A percentile compares a stretch with the other conserved stretches of the same genome.
Evolutionary conservation across 2,888 invertebrate species (phyloP).

Genomic region (Merodon equestris): DNA sequence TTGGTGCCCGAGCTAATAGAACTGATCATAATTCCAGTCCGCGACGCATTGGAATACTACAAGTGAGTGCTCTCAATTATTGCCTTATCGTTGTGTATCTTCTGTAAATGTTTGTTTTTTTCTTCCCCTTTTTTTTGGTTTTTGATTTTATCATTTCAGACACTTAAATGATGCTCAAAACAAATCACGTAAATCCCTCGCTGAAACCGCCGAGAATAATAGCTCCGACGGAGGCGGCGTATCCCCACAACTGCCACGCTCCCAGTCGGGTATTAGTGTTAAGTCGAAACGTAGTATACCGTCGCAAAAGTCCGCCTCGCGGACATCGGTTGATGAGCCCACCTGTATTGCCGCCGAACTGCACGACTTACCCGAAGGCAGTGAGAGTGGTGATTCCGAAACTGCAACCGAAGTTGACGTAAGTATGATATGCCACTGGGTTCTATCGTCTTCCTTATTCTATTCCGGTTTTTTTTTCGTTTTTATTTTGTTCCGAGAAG

Average conservation of each 20-base stretch:
- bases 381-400: slow-evolving; percentile 83
- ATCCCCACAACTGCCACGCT: slow-evolving; percentile 79
- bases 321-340: slow-evolving; percentile 80
- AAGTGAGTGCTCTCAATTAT: slow-evolving; percentile 72
- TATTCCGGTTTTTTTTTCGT: neutral
- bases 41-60: slow-evolving; percentile 79
- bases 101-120: neutral
- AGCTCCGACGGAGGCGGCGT: slow-evolving; percentile 76
- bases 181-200: slow-evolving; percentile 78
- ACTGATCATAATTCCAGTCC: slow-evolving; percentile 78
- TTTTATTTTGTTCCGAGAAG: slow-evolving; percentile 5
- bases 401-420: slow-evolving; percentile 87
- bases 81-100: neutral
- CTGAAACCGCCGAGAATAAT: slow-evolving; percentile 76
- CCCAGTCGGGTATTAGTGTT: slow-evolving; percentile 80
- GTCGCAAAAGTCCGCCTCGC: slow-evolving; percentile 79
- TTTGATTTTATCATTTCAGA: slow-evolving; percentile 68
- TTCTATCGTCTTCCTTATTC: neutral
- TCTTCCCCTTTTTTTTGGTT: neutral
- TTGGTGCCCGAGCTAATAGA: slow-evolving; percentile 86
- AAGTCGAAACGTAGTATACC: slow-evolving; percentile 81
- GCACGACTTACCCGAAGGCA: slow-evolving; percentile 81
- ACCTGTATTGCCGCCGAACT: slow-evolving; percentile 79
- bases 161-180: slow-evolving; percentile 79
- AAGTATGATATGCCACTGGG: slow-evolving; percentile 73